Base-by-base conservation (phyloP, 2,888 invertebrate genomes). In the Acleris emargana region DNA sequence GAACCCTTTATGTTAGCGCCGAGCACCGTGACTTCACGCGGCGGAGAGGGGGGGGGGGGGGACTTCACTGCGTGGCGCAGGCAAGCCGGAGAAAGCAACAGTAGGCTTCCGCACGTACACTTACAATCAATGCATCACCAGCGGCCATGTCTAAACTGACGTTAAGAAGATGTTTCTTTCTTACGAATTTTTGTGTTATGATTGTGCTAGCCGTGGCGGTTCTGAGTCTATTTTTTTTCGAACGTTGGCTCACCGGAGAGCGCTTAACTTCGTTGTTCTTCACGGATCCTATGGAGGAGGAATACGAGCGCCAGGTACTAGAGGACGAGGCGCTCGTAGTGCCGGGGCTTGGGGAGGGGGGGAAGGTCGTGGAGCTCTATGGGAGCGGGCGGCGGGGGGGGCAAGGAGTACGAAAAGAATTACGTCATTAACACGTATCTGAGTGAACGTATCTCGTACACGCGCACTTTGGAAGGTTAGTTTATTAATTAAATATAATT, bases 381-480 rank as follows among this genome's bases (percentile, higher is more conserved):
- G 96, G 95, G 0, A 89, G 93, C 32, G 96, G 96, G 58, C 94
- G 95, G 76, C 84, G 87, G 49, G 86, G 86, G 72, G 79, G 96
- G 96, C 2, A 96, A 97, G 67, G 93, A 94, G 71, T 93, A 96
- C 0, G 94, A 97, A 82, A 95, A 96, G 76, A 96, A 95, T 79
- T 96, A 97, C 72, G 98, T 98, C 1, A 94, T 99, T 71, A 99
- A 99, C 83, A 95, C 97, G 67, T 94, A 97, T 73, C 93, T 98
- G 7, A 98, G 98, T 82, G 97, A 98, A 81, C 95, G 96, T 80
- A 96, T 99, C 78, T 94, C 97, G 0, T 95, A 97, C 76, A 97
- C 97, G 84, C 93, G 99, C 73, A 95, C 95, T 71, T 85, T 97
- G 45, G 94, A 94, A 79, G 97, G 93, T 90, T 78, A 74, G 17